Percentiles rank a stretch among this genome's conserved stretches.
Evolutionary conservation across 1,140 invertebrate genomes (phyloP).

Genomic region (Diabrotica virgifera): DNA sequence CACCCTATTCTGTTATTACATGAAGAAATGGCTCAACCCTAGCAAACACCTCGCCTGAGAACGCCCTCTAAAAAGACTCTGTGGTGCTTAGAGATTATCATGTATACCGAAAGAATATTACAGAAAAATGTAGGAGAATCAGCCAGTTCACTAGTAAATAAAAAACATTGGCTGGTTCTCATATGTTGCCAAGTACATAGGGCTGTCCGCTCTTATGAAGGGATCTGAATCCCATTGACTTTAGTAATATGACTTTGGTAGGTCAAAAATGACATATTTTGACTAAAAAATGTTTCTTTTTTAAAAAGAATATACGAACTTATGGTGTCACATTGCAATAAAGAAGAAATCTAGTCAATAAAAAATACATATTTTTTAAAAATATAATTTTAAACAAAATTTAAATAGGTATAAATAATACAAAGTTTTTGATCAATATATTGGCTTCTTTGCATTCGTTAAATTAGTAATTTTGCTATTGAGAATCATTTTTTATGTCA

Average conservation of each 20-base stretch:
- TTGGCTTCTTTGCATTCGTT: too few relatives aligned
- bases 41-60: conserved; percentile 73
- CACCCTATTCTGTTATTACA: conserved; percentile 86
- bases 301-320: background rate
- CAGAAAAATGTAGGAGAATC: conserved; percentile 6
- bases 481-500: too few relatives aligned
- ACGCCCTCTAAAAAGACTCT: conserved; percentile 3
- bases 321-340: too few relatives aligned
- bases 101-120: conserved; percentile 25
- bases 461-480: too few relatives aligned
- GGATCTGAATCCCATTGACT: background rate
- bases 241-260: background rate
- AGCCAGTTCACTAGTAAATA: conserved; percentile 3
- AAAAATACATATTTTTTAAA: too few relatives aligned
- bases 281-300: conserved; percentile 17
- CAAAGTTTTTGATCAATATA: too few relatives aligned
- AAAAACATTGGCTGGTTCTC: conserved; percentile 13
- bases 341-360: too few relatives aligned
- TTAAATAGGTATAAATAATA: too few relatives aligned
- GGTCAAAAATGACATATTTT: background rate
- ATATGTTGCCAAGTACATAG: conserved; percentile 18
- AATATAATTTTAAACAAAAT: too few relatives aligned
- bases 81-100: conserved; percentile 5
- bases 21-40: conserved; percentile 84
- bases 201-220: conserved; percentile 24